phyloP scores from a whole-genome alignment of 92 coral and sea anemone genomes.

The Muricea muricata region DNA sequence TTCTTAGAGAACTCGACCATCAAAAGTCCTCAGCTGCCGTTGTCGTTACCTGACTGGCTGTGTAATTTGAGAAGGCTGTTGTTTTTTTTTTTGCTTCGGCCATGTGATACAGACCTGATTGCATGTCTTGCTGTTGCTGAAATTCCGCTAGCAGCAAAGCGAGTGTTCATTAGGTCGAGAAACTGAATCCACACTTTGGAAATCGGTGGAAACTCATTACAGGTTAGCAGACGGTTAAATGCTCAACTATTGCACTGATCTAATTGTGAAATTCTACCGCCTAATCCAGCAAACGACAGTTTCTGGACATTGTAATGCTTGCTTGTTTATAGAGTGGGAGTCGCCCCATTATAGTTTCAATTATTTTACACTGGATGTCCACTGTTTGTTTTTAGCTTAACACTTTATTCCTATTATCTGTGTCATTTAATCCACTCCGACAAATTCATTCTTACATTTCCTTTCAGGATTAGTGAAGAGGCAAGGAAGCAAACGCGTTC shows the following conservation, averaged over 20 bases:
- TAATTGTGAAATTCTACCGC: background rate
- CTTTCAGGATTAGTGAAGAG: constrained; percentile 2
- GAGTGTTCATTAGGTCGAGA: too few species aligned
- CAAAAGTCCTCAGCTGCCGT: too few species aligned
- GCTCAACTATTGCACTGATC: background rate
- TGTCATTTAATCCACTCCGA: background rate
- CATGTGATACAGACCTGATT: too few species aligned
- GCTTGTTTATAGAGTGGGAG: background rate
- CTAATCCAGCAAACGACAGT: background rate
- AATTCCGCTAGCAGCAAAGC: too few species aligned
- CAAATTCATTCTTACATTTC: background rate
- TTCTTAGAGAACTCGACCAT: too few species aligned
- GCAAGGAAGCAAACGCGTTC: background rate
- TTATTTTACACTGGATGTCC: background rate
- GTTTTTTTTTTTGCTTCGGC: too few species aligned
- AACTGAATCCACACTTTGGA: too few species aligned
- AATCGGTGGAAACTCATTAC: background rate
- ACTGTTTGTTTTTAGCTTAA: constrained; percentile 5
- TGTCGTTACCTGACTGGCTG: too few species aligned
- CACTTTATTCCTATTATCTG: constrained; percentile 1
- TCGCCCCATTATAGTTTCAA: background rate
- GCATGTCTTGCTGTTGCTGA: too few species aligned
- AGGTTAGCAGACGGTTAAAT: background rate
- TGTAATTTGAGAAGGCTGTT: too few species aligned
- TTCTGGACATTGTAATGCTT: background rate